Percentiles rank a stretch among this genome's conserved stretches.
phyloP scores from a whole-genome alignment of 2,797 vertebrate genomes.

The Paguma larvata region DNA sequence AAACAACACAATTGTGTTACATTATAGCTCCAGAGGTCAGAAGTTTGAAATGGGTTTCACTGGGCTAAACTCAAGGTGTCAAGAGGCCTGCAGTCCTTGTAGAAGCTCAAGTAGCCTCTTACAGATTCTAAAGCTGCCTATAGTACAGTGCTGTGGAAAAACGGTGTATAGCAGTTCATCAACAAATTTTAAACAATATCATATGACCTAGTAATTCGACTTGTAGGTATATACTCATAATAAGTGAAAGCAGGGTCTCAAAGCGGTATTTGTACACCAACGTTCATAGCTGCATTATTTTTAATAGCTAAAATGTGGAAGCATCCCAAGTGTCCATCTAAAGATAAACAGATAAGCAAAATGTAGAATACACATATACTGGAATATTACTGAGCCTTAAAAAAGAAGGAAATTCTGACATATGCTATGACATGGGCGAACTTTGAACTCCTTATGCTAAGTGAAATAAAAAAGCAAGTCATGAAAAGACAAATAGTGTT shows the following conservation, averaged over 20 bases:
- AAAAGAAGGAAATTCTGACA: neutral
- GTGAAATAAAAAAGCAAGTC: neutral
- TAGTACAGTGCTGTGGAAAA: neutral
- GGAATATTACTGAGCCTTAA: neutral
- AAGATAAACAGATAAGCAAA: neutral
- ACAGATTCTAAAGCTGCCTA: neutral
- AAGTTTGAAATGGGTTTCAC: neutral
- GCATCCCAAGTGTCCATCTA: neutral
- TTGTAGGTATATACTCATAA: neutral
- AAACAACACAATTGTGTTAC: neutral
- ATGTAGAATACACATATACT: neutral
- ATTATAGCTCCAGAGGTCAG: neutral
- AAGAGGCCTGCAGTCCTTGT: neutral
- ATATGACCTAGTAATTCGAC: neutral
- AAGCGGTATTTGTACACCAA: neutral
- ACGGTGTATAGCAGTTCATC: neutral
- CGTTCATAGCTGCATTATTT: neutral
- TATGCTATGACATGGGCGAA: neutral
- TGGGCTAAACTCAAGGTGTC: neutral
- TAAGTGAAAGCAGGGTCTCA: neutral
- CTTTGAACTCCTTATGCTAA: neutral
- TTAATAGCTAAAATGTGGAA: neutral
- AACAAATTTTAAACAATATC: neutral
- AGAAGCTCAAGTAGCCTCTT: neutral
- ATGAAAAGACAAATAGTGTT: neutral